Evolutionary conservation across 2,797 vertebrate genomes (phyloP).

Genomic region (Avahi laniger): DNA sequence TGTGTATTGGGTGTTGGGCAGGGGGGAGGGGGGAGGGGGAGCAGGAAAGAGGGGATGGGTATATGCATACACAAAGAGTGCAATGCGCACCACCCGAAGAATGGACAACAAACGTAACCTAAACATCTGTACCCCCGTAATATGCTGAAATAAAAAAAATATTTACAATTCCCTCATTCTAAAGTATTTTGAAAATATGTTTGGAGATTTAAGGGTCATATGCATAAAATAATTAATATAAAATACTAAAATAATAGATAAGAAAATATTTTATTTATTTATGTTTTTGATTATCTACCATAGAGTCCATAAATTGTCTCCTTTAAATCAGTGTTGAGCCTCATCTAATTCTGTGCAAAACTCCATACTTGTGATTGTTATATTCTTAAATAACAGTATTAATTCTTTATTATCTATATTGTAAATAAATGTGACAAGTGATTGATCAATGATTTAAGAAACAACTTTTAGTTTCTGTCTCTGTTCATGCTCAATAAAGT

Average conservation of each 20-base stretch:
- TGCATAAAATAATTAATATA: neutral
- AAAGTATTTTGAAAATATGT: neutral
- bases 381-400: neutral
- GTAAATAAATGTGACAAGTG: neutral
- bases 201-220: neutral
- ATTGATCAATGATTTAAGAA: neutral
- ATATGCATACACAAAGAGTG: too few relatives aligned
- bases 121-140: too few relatives aligned
- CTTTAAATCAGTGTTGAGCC: neutral
- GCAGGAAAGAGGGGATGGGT: too few relatives aligned
- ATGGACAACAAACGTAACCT: too few relatives aligned
- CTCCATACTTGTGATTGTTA: neutral
- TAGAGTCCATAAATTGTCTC: neutral
- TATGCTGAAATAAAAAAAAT: neutral
- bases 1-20: too few relatives aligned
- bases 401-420: neutral
- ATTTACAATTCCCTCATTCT: neutral
- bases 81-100: too few relatives aligned
- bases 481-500: neutral
- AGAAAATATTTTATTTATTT: neutral
- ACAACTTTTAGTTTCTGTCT: neutral
- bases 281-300: neutral
- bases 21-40: too few relatives aligned
- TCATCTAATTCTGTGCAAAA: neutral
- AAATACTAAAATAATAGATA: neutral